phyloP scores from a whole-genome alignment of 2,888 invertebrate species.

The Meteorus cinctellus region DNA sequence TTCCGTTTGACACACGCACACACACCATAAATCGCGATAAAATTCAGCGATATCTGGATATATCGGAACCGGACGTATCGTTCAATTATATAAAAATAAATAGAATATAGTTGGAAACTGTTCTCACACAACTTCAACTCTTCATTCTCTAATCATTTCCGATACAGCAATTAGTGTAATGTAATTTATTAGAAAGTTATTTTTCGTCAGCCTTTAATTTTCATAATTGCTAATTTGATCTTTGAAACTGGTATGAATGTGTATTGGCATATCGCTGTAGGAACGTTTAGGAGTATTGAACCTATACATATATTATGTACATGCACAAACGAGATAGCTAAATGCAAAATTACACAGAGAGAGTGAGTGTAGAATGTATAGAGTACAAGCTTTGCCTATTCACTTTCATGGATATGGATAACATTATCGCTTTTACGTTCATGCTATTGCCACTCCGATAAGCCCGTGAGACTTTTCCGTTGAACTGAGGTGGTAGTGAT shows the following conservation, averaged over 20 bases:
- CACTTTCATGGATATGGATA: conserved; percentile 36
- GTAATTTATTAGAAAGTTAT: background rate
- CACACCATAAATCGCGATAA: background rate
- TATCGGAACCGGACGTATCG: background rate
- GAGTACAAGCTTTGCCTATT: conserved; percentile 13
- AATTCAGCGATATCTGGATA: background rate
- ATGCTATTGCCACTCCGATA: conserved; percentile 25
- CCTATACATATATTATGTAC: background rate
- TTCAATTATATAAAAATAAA: background rate
- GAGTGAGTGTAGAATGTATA: conserved; percentile 2
- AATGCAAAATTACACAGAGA: background rate
- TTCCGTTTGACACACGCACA: background rate
- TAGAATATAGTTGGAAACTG: background rate
- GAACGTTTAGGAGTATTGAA: background rate
- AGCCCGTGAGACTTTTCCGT: conserved; percentile 21
- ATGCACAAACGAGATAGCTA: background rate
- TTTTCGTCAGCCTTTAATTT: background rate
- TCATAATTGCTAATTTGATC: background rate
- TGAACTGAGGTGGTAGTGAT: background rate
- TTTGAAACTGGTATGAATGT: background rate
- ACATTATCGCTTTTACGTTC: conserved; percentile 44
- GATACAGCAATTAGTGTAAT: background rate
- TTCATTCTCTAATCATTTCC: background rate
- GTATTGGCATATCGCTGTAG: background rate
- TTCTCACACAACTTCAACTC: background rate